Conservation (phyloP, 2,888 invertebrate species). For the Adelognathus sp. region DNA sequence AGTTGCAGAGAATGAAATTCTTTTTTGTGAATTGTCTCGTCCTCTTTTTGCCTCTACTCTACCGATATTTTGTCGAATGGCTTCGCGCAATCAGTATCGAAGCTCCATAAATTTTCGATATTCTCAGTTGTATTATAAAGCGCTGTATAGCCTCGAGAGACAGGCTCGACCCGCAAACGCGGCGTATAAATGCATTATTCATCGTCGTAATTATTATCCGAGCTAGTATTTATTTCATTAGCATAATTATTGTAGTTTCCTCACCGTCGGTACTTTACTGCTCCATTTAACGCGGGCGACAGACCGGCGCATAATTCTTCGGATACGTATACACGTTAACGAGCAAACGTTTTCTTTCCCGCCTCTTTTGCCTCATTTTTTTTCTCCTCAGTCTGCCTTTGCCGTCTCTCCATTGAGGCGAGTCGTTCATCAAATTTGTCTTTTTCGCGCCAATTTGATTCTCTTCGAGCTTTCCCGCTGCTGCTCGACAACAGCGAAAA, state of each 20-base stretch:
- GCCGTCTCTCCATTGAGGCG: not conserved
- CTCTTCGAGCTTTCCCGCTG: not conserved
- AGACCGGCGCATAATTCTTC: slow-evolving; percentile 43
- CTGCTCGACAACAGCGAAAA: not conserved
- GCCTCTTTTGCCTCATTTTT: slow-evolving; percentile 1
- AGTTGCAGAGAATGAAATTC: too few relatives aligned
- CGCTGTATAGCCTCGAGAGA: too few relatives aligned
- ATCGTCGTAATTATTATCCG: slow-evolving; percentile 55
- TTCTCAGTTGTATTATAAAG: too few relatives aligned
- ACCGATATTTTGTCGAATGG: too few relatives aligned
- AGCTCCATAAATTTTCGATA: too few relatives aligned
- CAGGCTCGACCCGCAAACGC: slow-evolving; percentile 9
- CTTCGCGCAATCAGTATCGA: too few relatives aligned
- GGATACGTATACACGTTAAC: slow-evolving; percentile 46
- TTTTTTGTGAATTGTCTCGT: too few relatives aligned
- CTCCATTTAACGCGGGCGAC: slow-evolving; percentile 55
- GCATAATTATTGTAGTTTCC: slow-evolving; percentile 62
- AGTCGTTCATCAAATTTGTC: not conserved
- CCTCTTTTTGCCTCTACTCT: too few relatives aligned
- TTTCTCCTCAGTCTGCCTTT: not conserved
- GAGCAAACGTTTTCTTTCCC: slow-evolving; percentile 4
- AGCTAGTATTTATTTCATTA: slow-evolving; percentile 61
- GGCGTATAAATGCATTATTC: slow-evolving; percentile 55
- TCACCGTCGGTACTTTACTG: slow-evolving; percentile 53
- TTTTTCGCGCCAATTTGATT: slow-evolving; percentile 3